Evolutionary conservation across 1,140 invertebrate species (phyloP).

Genomic region (Drosophila murphyi): DNA sequence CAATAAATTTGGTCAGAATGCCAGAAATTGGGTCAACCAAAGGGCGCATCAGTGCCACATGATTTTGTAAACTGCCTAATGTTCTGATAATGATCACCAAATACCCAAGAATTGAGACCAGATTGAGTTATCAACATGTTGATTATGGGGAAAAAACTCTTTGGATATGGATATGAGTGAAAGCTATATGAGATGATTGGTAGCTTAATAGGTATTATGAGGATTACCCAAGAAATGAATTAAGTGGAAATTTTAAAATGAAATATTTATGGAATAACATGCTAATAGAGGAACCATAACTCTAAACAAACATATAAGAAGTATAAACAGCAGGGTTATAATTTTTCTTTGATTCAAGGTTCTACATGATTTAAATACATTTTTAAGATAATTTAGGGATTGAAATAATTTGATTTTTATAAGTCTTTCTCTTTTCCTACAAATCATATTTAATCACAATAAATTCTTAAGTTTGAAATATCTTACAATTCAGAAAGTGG

Average conservation of each 20-base stretch:
- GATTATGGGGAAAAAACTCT: constrained; percentile 4
- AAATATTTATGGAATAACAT: neutral
- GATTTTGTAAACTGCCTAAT: constrained; percentile 26
- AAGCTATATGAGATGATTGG: constrained; percentile 6
- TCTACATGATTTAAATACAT: no score
- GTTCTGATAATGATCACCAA: constrained; percentile 28
- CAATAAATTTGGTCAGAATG: constrained; percentile 35
- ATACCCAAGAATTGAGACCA: constrained; percentile 22
- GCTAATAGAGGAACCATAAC: no score
- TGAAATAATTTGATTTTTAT: no score
- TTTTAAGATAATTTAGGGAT: no score
- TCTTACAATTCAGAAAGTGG: neutral
- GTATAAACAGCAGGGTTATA: no score
- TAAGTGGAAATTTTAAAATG: constrained; percentile 8
- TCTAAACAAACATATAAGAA: no score
- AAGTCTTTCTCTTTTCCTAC: neutral
- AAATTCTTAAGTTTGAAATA: no score
- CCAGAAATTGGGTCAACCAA: constrained; percentile 41
- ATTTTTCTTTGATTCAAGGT: no score
- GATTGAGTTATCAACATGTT: constrained; percentile 41
- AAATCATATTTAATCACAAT: no score
- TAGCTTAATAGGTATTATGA: constrained; percentile 11
- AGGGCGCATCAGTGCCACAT: constrained; percentile 27
- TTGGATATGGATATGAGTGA: neutral
- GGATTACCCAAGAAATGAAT: constrained; percentile 9